These are phyloP conservation scores for Hyperopisus bebe DNA, from an alignment of 2,113 vertebrate genomes.

Conservation along the genomic window DNA sequence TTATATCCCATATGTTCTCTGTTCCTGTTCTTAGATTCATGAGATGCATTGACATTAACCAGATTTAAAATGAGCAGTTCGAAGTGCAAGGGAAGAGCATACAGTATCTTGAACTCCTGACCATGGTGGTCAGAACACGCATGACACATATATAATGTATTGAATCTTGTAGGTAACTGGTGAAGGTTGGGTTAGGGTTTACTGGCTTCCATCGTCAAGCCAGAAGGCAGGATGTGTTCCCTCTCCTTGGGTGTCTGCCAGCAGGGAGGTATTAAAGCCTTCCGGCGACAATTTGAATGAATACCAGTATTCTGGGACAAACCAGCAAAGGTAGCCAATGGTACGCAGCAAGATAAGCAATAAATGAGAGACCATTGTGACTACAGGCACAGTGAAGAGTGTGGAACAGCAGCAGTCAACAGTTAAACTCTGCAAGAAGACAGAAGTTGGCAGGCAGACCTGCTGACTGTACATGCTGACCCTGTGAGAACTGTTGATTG, in stretches of 20 bases:
- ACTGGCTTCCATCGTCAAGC: not conserved
- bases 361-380: not conserved
- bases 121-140: not conserved
- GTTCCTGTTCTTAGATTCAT: not conserved
- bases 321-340: not conserved
- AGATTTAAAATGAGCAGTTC: not conserved
- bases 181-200: not conserved
- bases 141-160: not conserved
- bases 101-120: not conserved
- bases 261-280: not conserved
- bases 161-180: not conserved
- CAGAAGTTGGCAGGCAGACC: not conserved
- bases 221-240: not conserved
- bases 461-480: slow-evolving; percentile 6
- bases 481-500: not conserved
- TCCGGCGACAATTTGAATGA: not conserved
- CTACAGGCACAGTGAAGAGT: not conserved
- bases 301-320: not conserved
- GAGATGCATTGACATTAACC: not conserved
- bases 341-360: not conserved
- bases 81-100: not conserved
- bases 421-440: not conserved
- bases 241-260: not conserved
- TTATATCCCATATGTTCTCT: not conserved
- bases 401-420: not conserved